Conservation (phyloP, 2,797 vertebrate species). For the Circus cinereus region DNA sequence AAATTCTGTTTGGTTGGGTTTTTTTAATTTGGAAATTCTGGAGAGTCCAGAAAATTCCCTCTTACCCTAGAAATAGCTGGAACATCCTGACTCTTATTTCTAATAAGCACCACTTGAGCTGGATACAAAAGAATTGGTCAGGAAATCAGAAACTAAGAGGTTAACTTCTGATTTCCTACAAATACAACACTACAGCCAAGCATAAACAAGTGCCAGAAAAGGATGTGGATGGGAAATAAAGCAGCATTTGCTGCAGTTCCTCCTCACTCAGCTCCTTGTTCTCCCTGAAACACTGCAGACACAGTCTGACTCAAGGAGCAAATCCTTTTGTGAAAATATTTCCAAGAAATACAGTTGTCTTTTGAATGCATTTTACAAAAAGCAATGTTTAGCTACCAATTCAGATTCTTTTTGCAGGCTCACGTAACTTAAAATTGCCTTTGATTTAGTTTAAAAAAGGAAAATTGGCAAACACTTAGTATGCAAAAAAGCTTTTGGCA, state of each 20-base stretch:
- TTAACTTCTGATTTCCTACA: constrained; percentile 37
- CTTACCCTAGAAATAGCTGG: background rate
- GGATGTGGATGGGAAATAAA: constrained; percentile 50
- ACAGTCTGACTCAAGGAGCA: background rate
- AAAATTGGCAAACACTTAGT: background rate
- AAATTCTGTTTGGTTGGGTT: background rate
- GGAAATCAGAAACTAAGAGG: constrained; percentile 10
- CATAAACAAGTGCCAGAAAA: constrained; percentile 33
- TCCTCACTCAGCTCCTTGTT: constrained; percentile 36
- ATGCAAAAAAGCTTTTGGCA: constrained; percentile 11
- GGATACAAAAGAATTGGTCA: background rate
- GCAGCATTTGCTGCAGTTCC: background rate
- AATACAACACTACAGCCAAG: background rate
- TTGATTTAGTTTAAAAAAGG: background rate
- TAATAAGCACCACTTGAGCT: background rate
- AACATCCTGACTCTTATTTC: background rate
- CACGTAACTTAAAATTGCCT: constrained; percentile 27
- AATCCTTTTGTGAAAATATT: constrained; percentile 33
- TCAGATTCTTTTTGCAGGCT: constrained; percentile 26
- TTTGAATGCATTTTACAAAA: constrained; percentile 8
- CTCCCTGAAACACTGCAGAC: constrained; percentile 20
- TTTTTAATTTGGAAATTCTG: background rate
- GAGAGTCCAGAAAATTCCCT: background rate
- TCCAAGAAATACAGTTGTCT: constrained; percentile 42
- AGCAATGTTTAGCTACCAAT: background rate